Evolutionary conservation across 2,888 invertebrate species (phyloP), one percentile per base, ranked within the genome.

Genomic region (Chrysolina oricalcia): DNA sequence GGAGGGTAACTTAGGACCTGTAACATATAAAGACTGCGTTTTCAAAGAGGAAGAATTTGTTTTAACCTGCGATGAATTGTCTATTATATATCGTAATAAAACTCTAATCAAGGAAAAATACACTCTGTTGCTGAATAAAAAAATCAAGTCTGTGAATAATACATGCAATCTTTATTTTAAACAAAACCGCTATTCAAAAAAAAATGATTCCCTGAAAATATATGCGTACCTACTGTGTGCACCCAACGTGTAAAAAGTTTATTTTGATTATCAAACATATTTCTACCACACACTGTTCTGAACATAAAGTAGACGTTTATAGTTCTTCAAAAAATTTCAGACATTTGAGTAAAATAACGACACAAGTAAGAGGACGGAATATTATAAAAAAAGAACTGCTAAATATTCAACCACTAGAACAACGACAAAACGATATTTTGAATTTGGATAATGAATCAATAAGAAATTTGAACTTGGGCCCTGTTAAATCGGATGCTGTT

Each of bases 401-500:
- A 8, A 67, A 67, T 53, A 23, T 67, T 1, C 27, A 19, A 53
- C 27, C 67, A 40, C 17, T 67, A 19, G 67, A 67, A 35, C 43
- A 64, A 13, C 35, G 35, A 35, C 35, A 64, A 64, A 64, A 64
- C 17, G 43, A 43, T 23, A 21, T 64, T 21, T 43, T 43, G 15
- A 41, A 43, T 64, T 41, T 64, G 15, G 19, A 64, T 43, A 11
- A 43, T 1, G 21, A 64, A 17, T 64, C 64, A 40, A 19, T 64
- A 5, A 19, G 19, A 43, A 64, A 40, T n/a, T 64, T n/a, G 0
- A 67, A 76, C 68, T 69, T 78, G n/a, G 68, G 73, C 53, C 23
- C 66, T 3, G 77, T 80, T 0, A 78, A 75, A 53, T 81, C 78
- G n/a, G 79, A 78, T 71, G 11, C 46, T 65, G 67, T 68, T n/a